Percentiles rank a stretch among this genome's conserved stretches.
Conservation (phyloP, 2,888 invertebrate species). For the Hydraecia micacea region DNA sequence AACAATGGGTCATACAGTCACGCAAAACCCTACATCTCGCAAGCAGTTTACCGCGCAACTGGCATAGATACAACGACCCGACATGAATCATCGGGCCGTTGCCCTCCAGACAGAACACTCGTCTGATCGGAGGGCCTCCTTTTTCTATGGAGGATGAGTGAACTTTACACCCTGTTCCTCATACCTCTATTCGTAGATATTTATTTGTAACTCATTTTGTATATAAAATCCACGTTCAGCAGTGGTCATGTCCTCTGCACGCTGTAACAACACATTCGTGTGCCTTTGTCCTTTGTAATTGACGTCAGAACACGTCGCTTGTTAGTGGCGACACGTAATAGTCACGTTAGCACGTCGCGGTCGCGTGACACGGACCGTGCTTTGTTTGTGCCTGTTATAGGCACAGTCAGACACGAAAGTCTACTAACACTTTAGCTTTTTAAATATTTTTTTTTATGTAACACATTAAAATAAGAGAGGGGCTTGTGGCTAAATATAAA, state of each 20-base stretch:
- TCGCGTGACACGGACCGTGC: constrained; percentile 8
- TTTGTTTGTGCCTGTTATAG: neutral
- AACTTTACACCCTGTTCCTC: too few species aligned
- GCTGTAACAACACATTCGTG: constrained; percentile 10
- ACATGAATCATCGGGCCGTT: too few species aligned
- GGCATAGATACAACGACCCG: too few species aligned
- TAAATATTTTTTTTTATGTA: neutral
- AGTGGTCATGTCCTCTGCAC: constrained; percentile 8
- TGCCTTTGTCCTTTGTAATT: constrained; percentile 23
- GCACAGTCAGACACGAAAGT: neutral
- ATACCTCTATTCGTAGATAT: too few species aligned
- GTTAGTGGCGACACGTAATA: constrained; percentile 48
- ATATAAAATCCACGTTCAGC: neutral
- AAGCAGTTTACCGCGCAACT: too few species aligned
- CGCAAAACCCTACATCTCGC: too few species aligned
- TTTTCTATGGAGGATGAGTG: too few species aligned
- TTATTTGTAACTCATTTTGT: too few species aligned
- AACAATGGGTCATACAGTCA: too few species aligned
- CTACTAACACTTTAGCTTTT: neutral
- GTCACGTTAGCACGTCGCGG: constrained; percentile 26
- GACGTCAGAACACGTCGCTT: constrained; percentile 34
- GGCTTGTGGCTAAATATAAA: too few species aligned
- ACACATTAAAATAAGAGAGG: neutral
- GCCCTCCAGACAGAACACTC: too few species aligned
- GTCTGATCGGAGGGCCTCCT: too few species aligned